Percentiles rank a stretch among this genome's conserved stretches.
Conservation (phyloP, 2,113 vertebrate genomes). For the Monopterus albus region DNA sequence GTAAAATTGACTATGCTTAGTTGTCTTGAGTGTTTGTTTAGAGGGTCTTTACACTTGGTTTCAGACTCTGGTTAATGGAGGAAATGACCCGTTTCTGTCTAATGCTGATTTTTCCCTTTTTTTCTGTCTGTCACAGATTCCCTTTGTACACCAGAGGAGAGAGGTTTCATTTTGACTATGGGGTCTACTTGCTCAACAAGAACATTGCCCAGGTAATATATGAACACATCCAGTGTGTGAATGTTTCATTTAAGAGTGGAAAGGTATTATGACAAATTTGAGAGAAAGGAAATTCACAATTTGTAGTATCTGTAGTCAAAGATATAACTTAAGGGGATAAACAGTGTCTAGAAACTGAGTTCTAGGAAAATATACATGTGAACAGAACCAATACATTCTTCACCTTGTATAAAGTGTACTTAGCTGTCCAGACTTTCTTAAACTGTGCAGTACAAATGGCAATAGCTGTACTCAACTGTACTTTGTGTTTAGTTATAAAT, state of each 20-base stretch:
- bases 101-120: constrained; percentile 22
- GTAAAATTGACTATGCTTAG: too few relatives aligned
- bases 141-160: constrained; percentile 95
- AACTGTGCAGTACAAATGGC: too few relatives aligned
- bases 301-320: too few relatives aligned
- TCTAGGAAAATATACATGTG: too few relatives aligned
- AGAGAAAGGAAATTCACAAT: too few relatives aligned
- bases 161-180: constrained; percentile 97
- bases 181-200: constrained; percentile 98
- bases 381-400: too few relatives aligned
- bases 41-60: constrained; percentile 2
- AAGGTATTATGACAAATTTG: not conserved
- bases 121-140: constrained; percentile 84
- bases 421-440: too few relatives aligned
- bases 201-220: constrained; percentile 95
- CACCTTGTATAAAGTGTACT: too few relatives aligned
- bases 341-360: too few relatives aligned
- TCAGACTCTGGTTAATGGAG: not conserved
- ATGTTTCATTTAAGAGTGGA: not conserved
- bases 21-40: constrained; percentile 17
- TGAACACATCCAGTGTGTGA: not conserved
- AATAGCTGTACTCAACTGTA: not conserved
- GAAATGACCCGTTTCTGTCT: constrained; percentile 20
- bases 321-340: too few relatives aligned
- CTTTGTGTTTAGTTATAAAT: too few relatives aligned